Evolutionary conservation across 2,797 vertebrate genomes (phyloP).

Genomic region (Acipenser oxyrinchus): DNA sequence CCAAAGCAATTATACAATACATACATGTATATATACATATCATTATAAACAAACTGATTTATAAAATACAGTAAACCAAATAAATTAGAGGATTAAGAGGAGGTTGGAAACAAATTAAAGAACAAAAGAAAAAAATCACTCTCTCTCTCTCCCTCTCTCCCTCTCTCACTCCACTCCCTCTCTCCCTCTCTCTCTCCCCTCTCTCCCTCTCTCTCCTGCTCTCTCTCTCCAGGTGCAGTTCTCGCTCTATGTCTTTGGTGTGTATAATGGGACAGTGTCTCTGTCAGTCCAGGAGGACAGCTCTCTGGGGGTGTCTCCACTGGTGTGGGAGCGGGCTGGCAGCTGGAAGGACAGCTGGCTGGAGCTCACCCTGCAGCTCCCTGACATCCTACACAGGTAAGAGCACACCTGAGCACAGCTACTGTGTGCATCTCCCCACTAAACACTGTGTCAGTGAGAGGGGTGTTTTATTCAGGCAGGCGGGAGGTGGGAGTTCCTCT

Average conservation of each 20-base stretch:
- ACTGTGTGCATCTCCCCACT: background rate
- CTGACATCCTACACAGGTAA: slow-evolving; percentile 54
- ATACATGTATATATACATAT: too few species aligned
- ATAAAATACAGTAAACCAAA: too few species aligned
- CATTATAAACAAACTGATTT: too few species aligned
- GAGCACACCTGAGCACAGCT: slow-evolving; percentile 27
- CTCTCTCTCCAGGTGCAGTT: slow-evolving; percentile 62
- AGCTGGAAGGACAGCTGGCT: slow-evolving; percentile 69
- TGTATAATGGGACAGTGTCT: slow-evolving; percentile 69
- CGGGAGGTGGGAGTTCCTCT: too few species aligned
- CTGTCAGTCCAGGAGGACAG: slow-evolving; percentile 62
- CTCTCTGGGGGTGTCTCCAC: slow-evolving; percentile 22
- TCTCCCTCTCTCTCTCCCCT: slow-evolving; percentile 9
- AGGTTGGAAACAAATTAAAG: too few species aligned
- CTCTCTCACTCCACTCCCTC: too few species aligned
- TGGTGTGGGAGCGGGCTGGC: slow-evolving; percentile 63
- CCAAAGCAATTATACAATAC: too few species aligned
- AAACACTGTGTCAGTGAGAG: too few species aligned
- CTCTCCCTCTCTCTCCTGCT: slow-evolving; percentile 15
- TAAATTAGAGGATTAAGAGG: too few species aligned
- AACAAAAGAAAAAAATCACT: too few species aligned
- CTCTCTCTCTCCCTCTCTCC: too few species aligned
- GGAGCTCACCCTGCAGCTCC: slow-evolving; percentile 62
- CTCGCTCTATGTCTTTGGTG: slow-evolving; percentile 66
- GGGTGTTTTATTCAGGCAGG: too few species aligned